Conservation (phyloP, 2,888 invertebrate species). For the Adelognathus sp. region DNA sequence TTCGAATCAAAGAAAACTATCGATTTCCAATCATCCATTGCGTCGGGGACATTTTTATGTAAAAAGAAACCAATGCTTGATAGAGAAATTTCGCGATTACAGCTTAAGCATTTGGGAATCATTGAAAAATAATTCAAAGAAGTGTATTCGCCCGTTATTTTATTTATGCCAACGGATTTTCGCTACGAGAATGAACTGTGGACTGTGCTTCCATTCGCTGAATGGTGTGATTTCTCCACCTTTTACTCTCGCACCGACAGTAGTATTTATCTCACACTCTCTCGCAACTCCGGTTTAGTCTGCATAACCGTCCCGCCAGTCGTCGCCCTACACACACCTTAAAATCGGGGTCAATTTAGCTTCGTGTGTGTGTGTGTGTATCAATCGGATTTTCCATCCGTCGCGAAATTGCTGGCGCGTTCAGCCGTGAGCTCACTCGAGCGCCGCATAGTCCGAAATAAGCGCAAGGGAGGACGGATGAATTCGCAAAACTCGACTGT, state of each 20-base stretch:
- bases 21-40: too few species aligned
- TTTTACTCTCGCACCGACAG: background rate
- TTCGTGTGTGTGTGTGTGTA: background rate
- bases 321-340: background rate
- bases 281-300: background rate
- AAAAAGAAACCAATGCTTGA: background rate
- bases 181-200: too few species aligned
- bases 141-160: background rate
- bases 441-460: background rate
- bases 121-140: too few species aligned
- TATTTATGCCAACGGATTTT: background rate
- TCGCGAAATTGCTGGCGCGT: slow-evolving; percentile 12
- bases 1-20: too few species aligned
- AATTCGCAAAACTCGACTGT: background rate
- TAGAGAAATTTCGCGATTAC: background rate
- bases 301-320: background rate
- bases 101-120: too few species aligned
- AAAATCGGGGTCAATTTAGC: slow-evolving; percentile 22
- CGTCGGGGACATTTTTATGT: background rate
- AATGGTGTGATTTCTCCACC: background rate
- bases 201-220: background rate
- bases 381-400: slow-evolving; percentile 21
- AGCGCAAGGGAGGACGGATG: background rate
- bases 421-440: background rate
- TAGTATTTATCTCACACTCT: background rate